These are phyloP conservation scores for Drosophila takahashii DNA, from an alignment of 1,140 invertebrate genomes.

Conservation along the genomic window DNA sequence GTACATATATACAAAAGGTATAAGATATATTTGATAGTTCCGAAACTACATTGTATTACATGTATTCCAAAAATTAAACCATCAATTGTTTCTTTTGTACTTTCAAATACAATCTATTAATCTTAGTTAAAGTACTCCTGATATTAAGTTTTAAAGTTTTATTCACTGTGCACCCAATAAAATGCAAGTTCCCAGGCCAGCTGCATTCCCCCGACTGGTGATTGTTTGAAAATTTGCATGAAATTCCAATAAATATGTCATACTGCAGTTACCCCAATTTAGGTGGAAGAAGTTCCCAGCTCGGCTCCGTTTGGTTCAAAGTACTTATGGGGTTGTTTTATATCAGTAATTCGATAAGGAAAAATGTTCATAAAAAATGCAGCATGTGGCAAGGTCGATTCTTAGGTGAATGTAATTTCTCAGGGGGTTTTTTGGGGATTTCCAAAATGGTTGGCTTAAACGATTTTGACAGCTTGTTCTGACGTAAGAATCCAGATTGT, in stretches of 20 bases:
- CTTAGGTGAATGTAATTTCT: slow-evolving; percentile 12
- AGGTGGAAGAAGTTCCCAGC: slow-evolving; percentile 32
- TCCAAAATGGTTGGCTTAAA: not conserved
- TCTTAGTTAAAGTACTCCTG: no score
- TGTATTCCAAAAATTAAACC: no score
- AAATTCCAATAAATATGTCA: slow-evolving; percentile 82
- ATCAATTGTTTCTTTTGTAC: no score
- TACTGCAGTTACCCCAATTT: slow-evolving; percentile 60
- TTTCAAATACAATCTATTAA: no score
- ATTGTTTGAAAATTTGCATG: slow-evolving; percentile 70
- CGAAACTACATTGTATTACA: no score
- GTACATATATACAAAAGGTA: no score
- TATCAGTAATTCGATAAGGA: slow-evolving; percentile 1
- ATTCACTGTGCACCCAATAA: slow-evolving; percentile 3
- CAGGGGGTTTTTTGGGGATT: not conserved
- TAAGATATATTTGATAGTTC: no score
- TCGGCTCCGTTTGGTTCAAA: not conserved
- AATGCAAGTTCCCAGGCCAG: slow-evolving; percentile 46
- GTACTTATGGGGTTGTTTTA: slow-evolving; percentile 30
- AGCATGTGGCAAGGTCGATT: slow-evolving; percentile 40
- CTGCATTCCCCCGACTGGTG: slow-evolving; percentile 37
- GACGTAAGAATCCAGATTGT: not conserved
- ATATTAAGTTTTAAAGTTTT: not conserved
- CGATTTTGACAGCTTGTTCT: not conserved
- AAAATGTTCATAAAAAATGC: slow-evolving; percentile 14